Evolutionary conservation across 2,888 invertebrate species (phyloP), one percentile per base, ranked within the genome.

Genomic region (Sinhomidia bicolor): DNA sequence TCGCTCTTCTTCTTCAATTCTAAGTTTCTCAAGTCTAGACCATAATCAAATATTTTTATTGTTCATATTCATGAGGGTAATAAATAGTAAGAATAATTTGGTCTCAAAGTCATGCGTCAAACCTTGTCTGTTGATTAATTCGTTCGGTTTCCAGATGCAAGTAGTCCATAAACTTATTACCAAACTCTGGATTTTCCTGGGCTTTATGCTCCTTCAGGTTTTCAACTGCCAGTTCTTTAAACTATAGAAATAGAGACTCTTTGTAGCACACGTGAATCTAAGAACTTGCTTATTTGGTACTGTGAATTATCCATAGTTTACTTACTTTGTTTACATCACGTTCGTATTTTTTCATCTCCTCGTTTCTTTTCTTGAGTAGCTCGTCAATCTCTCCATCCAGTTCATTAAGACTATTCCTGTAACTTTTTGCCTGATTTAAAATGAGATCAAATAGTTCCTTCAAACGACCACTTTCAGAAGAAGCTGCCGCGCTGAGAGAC

Each of bases 261-360:
- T n/a, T n/a, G n/a, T n/a, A n/a, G n/a, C n/a, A n/a, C n/a, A 44
- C 1, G 1, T 26, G 10, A 2, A 29, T 7, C n/a, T 26, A 62
- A 23, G 9, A n/a, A 51, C 14, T 4, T 51, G n/a, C 5, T 51
- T 51, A 62, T 62, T 51, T 51, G 51, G 12, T n/a, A n/a, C n/a
- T n/a, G 5, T 26, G 23, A 29, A n/a, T n/a, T n/a, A n/a, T 5
- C 10, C 57, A 17, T 20, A 57, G 17, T 32, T 4, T 9, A 41
- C 51, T 60, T n/a, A 90, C 90, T 62, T 84, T 51, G 1, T 83
- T 32, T 12, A 85, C 6, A 32, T 85, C 68, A 7, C 32, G 60
- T 81, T 84, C 87, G 36, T 84, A 79, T 36, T 85, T 85, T 1
- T 9, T 20, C 6, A 65, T 44, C 20, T 89, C 85, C 17, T 80